Evolutionary conservation across 2,888 invertebrate genomes (phyloP), one percentile per base, ranked within the genome.

Genomic region (Acanthosepion lycidas): DNA sequence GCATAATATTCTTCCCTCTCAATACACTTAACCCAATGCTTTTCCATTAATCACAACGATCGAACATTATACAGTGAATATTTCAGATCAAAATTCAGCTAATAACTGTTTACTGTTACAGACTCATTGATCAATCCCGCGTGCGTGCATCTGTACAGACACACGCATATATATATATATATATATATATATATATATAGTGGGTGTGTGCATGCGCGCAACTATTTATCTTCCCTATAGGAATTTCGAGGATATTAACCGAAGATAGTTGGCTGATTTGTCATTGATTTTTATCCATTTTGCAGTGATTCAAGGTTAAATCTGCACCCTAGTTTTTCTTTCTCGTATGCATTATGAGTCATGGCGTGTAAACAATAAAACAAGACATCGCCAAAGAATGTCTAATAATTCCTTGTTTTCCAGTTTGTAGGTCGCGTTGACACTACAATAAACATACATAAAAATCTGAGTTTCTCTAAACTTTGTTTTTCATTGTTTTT

Each of bases 211-310:
- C 23, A 20, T 12, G 12, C n/a, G n/a, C 8, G 8, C n/a, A n/a
- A 9, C 8, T 78, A 78, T 12, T 3, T 78, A 33, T n/a, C 5
- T n/a, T 78, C 78, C n/a, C 78, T 33, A 78, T n/a, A n/a, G 78
- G 78, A 78, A 78, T 78, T 78, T 78, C 33, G 78, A 78, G n/a
- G 78, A 78, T 78, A 78, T 78, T 78, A 78, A 78, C 78, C n/a
- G 9, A 78, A 78, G 78, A 78, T 78, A 78, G 78, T 78, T 33
- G 78, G 33, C n/a, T 78, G 78, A 78, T 78, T 78, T 78, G 78
- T 78, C 78, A 78, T 78, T 78, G 78, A 78, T 78, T 78, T 78
- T 78, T 78, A 78, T 78, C 78, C 78, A n/a, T 78, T 78, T 78
- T 78, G 78, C 78, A 78, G 15, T 15, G 78, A 78, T 78, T 78